Evolutionary conservation across 2,888 invertebrate species (phyloP).

Genomic region (Minunthozetes semirufus): DNA sequence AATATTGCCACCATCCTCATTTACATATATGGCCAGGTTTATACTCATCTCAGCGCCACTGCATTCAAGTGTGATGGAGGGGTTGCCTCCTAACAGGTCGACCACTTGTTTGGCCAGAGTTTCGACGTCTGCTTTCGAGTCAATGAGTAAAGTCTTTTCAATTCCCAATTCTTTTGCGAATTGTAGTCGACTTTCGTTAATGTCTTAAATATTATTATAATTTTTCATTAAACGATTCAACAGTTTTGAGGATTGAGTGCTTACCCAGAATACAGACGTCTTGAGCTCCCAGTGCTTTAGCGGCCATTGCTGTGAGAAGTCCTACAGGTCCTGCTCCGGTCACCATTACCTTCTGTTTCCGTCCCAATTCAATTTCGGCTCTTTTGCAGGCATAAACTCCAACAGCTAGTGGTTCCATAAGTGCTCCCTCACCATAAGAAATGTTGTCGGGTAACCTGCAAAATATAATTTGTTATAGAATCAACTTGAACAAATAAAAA

Average conservation of each 20-base stretch:
- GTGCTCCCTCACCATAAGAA: slow-evolving; percentile 82
- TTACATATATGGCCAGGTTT: slow-evolving; percentile 58
- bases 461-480: too few species aligned
- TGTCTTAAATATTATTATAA: slow-evolving; percentile 36
- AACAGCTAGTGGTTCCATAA: slow-evolving; percentile 86
- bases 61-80: slow-evolving; percentile 66
- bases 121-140: slow-evolving; percentile 43
- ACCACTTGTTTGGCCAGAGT: slow-evolving; percentile 48
- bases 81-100: slow-evolving; percentile 54
- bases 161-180: slow-evolving; percentile 50
- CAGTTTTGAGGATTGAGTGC: too few species aligned
- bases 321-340: slow-evolving; percentile 48
- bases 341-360: slow-evolving; percentile 47
- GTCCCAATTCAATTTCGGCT: slow-evolving; percentile 54
- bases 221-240: too few species aligned
- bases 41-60: slow-evolving; percentile 76
- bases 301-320: slow-evolving; percentile 45
- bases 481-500: too few species aligned
- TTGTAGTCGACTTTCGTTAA: slow-evolving; percentile 44
- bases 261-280: slow-evolving; percentile 14
- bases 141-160: slow-evolving; percentile 45
- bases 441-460: slow-evolving; percentile 36
- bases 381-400: slow-evolving; percentile 68
- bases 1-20: not conserved
- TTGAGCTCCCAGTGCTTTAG: slow-evolving; percentile 45